Evolutionary conservation across 1,140 invertebrate species (phyloP).

Genomic region (Heliothis virescens): DNA sequence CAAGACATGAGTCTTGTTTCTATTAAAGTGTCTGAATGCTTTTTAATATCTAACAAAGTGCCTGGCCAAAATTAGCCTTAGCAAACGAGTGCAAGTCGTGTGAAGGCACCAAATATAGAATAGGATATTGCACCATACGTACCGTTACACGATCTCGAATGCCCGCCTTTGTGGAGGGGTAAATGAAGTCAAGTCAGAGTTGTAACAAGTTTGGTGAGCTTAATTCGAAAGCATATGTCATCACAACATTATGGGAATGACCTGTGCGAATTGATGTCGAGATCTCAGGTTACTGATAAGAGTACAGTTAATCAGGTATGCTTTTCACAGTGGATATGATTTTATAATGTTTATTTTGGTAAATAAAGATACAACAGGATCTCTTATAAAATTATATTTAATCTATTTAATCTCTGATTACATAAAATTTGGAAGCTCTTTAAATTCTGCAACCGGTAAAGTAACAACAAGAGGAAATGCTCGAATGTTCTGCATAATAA

Average conservation of each 20-base stretch:
- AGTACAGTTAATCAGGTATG: no score
- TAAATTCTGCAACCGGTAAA: no score
- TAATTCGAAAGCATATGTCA: conserved; percentile 10
- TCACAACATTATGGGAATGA: conserved; percentile 10
- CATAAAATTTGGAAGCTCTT: no score
- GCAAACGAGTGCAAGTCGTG: conserved; percentile 28
- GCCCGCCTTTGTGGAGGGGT: conserved; percentile 18
- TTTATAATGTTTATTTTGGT: no score
- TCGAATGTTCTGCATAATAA: no score
- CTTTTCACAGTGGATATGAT: no score
- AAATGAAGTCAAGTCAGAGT: conserved; percentile 24
- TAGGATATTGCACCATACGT: conserved; percentile 45
- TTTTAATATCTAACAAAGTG: neutral
- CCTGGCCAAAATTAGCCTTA: conserved; percentile 21
- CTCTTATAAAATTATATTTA: no score
- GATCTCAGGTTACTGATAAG: neutral
- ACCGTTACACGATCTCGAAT: conserved; percentile 40
- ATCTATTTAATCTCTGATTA: no score
- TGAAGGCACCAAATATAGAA: conserved; percentile 39
- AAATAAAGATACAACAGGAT: no score
- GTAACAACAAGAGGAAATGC: no score
- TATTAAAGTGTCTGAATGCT: conserved; percentile 4
- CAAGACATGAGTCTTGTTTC: neutral
- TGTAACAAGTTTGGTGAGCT: neutral
- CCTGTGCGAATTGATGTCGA: conserved; percentile 8